Percentiles rank a stretch among this genome's conserved stretches.
Conservation (phyloP, 1,140 invertebrate genomes). For the Drosophila willistoni region DNA sequence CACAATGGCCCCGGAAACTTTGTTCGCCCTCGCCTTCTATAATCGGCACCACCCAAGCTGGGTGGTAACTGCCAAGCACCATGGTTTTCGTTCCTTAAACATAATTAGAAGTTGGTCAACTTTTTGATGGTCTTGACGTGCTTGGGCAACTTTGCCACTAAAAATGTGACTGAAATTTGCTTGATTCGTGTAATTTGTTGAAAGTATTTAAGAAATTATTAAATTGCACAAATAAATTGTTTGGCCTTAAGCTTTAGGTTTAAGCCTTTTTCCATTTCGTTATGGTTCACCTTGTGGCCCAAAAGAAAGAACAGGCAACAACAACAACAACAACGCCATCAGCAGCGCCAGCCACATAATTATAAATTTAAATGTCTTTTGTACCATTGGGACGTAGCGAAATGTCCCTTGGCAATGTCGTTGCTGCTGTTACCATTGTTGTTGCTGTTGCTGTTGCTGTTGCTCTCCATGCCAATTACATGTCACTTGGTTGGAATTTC, state of each 20-base stretch:
- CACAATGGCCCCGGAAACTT: not conserved
- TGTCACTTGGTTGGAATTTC: constrained; percentile 43
- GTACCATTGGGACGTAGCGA: not conserved
- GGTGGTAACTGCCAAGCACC: not conserved
- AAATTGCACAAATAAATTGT: constrained; percentile 20
- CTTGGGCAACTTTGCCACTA: constrained; percentile 12
- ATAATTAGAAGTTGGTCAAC: constrained; percentile 13
- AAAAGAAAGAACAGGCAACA: constrained; percentile 18
- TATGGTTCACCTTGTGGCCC: constrained; percentile 29
- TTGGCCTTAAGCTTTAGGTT: constrained; percentile 9
- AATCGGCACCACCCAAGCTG: not conserved
- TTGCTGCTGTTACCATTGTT: constrained; percentile 10
- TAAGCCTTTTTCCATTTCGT: constrained; percentile 19
- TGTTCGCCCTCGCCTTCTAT: no score
- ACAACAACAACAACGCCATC: constrained; percentile 4
- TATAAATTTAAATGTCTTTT: constrained; percentile 51
- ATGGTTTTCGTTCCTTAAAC: not conserved
- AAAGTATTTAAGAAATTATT: constrained; percentile 12
- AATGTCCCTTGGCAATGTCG: not conserved
- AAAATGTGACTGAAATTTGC: not conserved
- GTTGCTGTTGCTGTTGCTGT: not conserved
- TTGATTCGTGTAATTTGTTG: constrained; percentile 26
- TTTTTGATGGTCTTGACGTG: constrained; percentile 30
- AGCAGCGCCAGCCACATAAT: constrained; percentile 33
- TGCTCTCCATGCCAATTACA: constrained; percentile 41